Conservation (phyloP, 2,797 vertebrate genomes). For the Enteromius mattozi region DNA sequence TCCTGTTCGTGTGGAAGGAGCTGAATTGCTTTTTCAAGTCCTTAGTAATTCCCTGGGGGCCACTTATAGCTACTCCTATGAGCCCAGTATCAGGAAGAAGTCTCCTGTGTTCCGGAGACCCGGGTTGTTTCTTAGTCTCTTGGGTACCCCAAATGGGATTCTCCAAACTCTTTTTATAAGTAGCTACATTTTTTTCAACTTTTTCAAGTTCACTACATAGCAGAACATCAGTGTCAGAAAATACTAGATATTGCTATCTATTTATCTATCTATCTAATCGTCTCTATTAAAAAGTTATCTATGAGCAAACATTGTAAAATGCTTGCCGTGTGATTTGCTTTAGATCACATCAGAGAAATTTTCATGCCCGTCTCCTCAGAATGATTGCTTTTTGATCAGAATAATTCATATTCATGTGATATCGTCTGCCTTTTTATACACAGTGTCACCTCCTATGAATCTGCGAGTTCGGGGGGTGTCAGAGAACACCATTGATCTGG, state of each 20-base stretch:
- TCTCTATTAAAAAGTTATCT: not conserved
- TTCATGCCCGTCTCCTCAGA: not conserved
- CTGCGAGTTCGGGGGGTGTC: conserved; percentile 85
- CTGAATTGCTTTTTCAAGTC: conserved; percentile 66
- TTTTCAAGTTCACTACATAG: not conserved
- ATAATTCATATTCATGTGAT: conserved; percentile 12
- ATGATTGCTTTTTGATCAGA: conserved; percentile 25
- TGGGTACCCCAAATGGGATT: conserved; percentile 23
- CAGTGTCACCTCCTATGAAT: conserved; percentile 91
- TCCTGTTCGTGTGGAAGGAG: conserved; percentile 61
- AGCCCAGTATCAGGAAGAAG: conserved; percentile 35
- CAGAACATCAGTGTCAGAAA: not conserved
- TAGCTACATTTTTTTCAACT: conserved; percentile 6
- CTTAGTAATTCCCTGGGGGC: conserved; percentile 65
- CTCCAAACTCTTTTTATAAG: conserved; percentile 26
- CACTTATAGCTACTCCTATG: conserved; percentile 53
- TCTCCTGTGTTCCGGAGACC: conserved; percentile 50
- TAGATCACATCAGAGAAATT: not conserved
- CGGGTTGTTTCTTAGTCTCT: conserved; percentile 36
- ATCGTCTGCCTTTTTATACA: conserved; percentile 52
- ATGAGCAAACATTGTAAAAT: not conserved
- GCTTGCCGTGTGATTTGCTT: not conserved
- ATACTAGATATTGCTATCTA: not conserved
- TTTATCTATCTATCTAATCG: not conserved
- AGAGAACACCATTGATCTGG: conserved; percentile 87